phyloP scores from a whole-genome alignment of 2,888 invertebrate genomes.

The Priocnemis perturbator region DNA sequence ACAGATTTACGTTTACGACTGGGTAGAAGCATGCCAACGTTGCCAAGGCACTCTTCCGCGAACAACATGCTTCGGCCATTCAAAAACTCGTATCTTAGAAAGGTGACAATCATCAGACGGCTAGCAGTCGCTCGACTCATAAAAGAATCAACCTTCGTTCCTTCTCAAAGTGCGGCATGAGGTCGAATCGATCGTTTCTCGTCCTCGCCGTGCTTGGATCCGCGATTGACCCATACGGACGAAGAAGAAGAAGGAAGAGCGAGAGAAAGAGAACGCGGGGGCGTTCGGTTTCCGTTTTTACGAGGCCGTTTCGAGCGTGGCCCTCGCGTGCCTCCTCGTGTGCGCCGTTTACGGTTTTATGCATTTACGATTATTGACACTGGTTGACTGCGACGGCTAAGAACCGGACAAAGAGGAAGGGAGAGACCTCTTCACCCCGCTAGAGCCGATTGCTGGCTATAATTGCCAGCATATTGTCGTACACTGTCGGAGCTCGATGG shows the following conservation, averaged over 20 bases:
- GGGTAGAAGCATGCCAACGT: too few relatives aligned
- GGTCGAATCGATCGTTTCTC: slow-evolving; percentile 1
- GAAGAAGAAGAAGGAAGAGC: neutral
- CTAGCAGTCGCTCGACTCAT: neutral
- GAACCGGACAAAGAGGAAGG: too few relatives aligned
- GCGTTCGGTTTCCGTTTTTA: slow-evolving; percentile 5
- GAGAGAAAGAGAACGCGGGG: neutral
- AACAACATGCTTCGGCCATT: neutral
- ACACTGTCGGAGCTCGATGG: too few relatives aligned
- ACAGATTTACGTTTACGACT: too few relatives aligned
- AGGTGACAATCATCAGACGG: too few relatives aligned
- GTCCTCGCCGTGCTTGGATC: too few relatives aligned
- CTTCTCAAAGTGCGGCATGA: neutral
- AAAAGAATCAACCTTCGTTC: neutral
- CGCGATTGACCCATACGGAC: neutral
- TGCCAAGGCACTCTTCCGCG: too few relatives aligned
- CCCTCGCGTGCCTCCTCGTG: slow-evolving; percentile 32
- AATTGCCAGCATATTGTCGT: too few relatives aligned
- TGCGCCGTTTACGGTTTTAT: slow-evolving; percentile 47
- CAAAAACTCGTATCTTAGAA: too few relatives aligned
- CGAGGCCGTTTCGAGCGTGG: slow-evolving; percentile 6
- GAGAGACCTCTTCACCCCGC: too few relatives aligned
- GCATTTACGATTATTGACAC: slow-evolving; percentile 58
- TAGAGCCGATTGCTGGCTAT: too few relatives aligned
- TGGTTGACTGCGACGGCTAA: too few relatives aligned